These are phyloP conservation scores for Rousettus madagascariensis DNA, from an alignment of 2,797 vertebrate species.

Conservation along the genomic window DNA sequence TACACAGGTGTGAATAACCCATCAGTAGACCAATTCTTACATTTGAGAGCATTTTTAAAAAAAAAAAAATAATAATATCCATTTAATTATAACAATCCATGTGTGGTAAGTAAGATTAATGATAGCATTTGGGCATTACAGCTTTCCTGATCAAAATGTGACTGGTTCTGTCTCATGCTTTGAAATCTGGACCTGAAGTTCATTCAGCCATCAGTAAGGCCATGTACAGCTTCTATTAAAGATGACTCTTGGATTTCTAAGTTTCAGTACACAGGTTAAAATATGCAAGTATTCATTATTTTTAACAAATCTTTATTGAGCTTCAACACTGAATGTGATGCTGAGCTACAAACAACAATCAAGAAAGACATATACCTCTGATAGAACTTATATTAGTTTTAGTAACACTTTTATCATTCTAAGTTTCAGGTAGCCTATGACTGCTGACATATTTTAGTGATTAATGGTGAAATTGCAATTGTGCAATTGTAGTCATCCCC, in stretches of 20 bases:
- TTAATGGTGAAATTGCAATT: conserved; percentile 47
- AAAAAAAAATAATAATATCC: neutral
- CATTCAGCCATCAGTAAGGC: neutral
- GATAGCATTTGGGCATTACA: neutral
- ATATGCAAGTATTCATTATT: neutral
- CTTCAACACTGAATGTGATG: neutral
- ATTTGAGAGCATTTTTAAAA: neutral
- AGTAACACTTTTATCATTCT: conserved; percentile 28
- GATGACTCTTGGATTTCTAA: neutral
- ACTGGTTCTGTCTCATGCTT: neutral
- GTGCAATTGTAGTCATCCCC: neutral
- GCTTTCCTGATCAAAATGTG: neutral
- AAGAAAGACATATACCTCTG: neutral
- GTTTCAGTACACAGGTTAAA: neutral
- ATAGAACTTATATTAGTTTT: conserved; percentile 10
- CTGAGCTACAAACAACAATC: neutral
- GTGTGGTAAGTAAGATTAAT: neutral
- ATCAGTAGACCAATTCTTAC: neutral
- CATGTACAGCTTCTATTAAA: neutral
- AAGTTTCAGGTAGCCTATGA: neutral
- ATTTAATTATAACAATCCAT: neutral
- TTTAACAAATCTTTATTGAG: neutral
- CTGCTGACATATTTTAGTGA: conserved; percentile 36
- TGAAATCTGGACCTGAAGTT: neutral
- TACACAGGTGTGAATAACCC: neutral